phyloP scores from a whole-genome alignment of 2,113 vertebrate genomes.

The Elanoides forficatus region DNA sequence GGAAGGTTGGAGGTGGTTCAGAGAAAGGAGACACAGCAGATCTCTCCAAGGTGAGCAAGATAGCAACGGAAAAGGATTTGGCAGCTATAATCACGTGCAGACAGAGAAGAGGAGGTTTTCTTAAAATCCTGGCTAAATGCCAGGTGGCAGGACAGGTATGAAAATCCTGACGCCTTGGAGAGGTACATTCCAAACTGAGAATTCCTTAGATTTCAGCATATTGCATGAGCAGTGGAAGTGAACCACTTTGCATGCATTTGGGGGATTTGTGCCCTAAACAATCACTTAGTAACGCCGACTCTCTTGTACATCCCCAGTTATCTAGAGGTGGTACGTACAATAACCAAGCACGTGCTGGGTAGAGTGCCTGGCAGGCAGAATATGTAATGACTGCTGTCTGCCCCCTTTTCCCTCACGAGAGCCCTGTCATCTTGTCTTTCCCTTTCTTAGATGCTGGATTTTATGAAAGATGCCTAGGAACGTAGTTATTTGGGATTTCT shows the following conservation, averaged over 20 bases:
- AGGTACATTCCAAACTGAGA: neutral
- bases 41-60: neutral
- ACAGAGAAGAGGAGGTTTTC: neutral
- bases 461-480: neutral
- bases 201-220: neutral
- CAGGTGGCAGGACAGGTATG: neutral
- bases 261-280: neutral
- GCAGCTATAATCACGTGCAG: neutral
- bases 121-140: neutral
- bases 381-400: neutral
- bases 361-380: neutral
- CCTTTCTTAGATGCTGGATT: neutral
- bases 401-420: neutral
- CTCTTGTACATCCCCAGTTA: neutral
- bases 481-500: neutral
- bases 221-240: fast-evolving
- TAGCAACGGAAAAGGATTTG: neutral
- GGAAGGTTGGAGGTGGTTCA: neutral
- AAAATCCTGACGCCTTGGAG: neutral
- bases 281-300: neutral
- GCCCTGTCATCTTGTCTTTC: neutral
- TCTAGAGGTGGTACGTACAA: neutral
- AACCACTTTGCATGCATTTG: fast-evolving
- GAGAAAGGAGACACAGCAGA: neutral
- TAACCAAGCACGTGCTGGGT: neutral